These are phyloP conservation scores for Diprion similis DNA, from an alignment of 1,140 invertebrate genomes.

Conservation along the genomic window DNA sequence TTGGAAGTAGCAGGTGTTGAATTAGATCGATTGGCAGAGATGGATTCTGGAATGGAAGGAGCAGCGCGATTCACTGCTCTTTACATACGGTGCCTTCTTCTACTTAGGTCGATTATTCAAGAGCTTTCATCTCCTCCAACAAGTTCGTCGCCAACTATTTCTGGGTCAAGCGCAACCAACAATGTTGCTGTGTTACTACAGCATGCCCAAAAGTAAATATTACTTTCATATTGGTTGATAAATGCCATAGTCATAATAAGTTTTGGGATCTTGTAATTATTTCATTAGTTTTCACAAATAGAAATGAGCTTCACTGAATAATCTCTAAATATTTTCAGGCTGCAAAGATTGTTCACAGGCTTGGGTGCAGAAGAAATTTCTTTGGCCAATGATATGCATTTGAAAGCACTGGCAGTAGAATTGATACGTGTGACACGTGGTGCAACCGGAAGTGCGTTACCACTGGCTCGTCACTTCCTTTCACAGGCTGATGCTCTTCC, in stretches of 20 bases:
- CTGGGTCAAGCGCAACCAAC: slow-evolving; percentile 57
- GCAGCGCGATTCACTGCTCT: slow-evolving; percentile 86
- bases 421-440: slow-evolving; percentile 77
- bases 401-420: slow-evolving; percentile 85
- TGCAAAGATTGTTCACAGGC: slow-evolving; percentile 86
- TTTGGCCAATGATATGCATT: slow-evolving; percentile 81
- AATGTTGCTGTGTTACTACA: slow-evolving; percentile 71
- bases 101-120: slow-evolving; percentile 55
- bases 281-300: slow-evolving; percentile 8
- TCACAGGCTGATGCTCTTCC: slow-evolving; percentile 66
- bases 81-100: slow-evolving; percentile 69
- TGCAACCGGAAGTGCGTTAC: slow-evolving; percentile 67
- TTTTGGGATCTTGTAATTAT: slow-evolving; percentile 20
- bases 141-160: slow-evolving; percentile 53
- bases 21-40: slow-evolving; percentile 78
- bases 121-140: slow-evolving; percentile 46
- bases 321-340: slow-evolving; percentile 52
- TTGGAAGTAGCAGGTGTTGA: slow-evolving; percentile 77
- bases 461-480: slow-evolving; percentile 70
- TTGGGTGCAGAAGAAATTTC: slow-evolving; percentile 76
- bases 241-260: slow-evolving; percentile 31
- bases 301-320: neutral
- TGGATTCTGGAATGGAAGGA: slow-evolving; percentile 82
- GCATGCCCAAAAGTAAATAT: slow-evolving; percentile 70
- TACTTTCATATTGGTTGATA: too few species aligned